phyloP scores from a whole-genome alignment of 2,113 vertebrate genomes.

The Cyprinodon variegatus region DNA sequence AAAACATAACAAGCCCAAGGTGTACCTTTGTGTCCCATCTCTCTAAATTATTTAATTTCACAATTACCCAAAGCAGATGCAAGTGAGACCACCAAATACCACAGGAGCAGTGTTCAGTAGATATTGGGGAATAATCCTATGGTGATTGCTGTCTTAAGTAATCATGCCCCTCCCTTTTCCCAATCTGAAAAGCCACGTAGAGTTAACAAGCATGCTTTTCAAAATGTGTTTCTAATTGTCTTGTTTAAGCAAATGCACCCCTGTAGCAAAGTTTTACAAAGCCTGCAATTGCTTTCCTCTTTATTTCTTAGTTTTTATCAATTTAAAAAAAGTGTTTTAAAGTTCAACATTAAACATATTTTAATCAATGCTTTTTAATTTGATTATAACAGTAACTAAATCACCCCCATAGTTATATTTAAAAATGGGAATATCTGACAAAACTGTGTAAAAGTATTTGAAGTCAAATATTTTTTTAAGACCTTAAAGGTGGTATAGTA shows the following conservation, averaged over 20 bases:
- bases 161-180: slow-evolving; percentile 1
- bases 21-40: slow-evolving; percentile 4
- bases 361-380: no score
- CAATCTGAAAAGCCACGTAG: neutral
- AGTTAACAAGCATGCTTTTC: slow-evolving; percentile 18
- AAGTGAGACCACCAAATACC: slow-evolving; percentile 10
- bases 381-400: no score
- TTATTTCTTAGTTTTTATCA: neutral
- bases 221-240: slow-evolving; percentile 48
- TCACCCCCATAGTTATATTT: no score
- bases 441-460: neutral
- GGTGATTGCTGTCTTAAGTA: slow-evolving; percentile 15
- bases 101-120: slow-evolving; percentile 20
- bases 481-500: no score
- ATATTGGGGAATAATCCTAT: neutral
- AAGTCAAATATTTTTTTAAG: neutral
- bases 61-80: slow-evolving; percentile 18
- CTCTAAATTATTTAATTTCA: slow-evolving; percentile 30
- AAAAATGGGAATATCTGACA: no score
- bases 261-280: neutral
- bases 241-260: slow-evolving; percentile 30
- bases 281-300: neutral
- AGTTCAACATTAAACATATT: no score
- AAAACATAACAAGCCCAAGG: neutral
- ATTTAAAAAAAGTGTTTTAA: no score